phyloP scores from a whole-genome alignment of 1,140 invertebrate species.

The Globodera ellingtonae region DNA sequence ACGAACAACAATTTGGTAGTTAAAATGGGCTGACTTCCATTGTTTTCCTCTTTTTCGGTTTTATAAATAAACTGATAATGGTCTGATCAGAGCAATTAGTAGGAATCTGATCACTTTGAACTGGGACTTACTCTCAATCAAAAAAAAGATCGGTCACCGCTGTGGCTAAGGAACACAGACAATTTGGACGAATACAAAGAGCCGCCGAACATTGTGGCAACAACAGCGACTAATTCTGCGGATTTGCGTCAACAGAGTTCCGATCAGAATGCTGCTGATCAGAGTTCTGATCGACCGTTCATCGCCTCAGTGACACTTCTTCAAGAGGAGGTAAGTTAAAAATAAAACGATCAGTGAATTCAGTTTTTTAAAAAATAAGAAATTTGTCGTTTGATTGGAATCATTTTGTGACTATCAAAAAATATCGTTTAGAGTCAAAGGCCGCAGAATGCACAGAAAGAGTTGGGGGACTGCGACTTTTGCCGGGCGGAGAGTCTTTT shows the following conservation, averaged over 20 bases:
- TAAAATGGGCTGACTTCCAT: background rate
- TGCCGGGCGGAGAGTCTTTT: constrained; percentile 7
- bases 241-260: background rate
- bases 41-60: too few relatives aligned
- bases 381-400: too few relatives aligned
- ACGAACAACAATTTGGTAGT: background rate
- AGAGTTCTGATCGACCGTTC: too few relatives aligned
- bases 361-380: too few relatives aligned
- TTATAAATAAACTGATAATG: too few relatives aligned
- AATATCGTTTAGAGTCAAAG: background rate
- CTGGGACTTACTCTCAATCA: background rate
- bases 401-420: too few relatives aligned
- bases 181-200: constrained; percentile 14
- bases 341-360: too few relatives aligned
- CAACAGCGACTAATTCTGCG: constrained; percentile 7
- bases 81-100: background rate
- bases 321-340: too few relatives aligned
- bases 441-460: background rate
- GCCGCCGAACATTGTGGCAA: background rate
- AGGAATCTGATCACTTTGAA: too few relatives aligned
- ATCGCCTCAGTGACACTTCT: too few relatives aligned
- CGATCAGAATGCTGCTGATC: constrained; percentile 1
- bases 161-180: background rate
- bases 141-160: constrained; percentile 9
- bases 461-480: constrained; percentile 9